Conservation (phyloP, 92 coral and sea anemone genomes). For the Porites rus region DNA sequence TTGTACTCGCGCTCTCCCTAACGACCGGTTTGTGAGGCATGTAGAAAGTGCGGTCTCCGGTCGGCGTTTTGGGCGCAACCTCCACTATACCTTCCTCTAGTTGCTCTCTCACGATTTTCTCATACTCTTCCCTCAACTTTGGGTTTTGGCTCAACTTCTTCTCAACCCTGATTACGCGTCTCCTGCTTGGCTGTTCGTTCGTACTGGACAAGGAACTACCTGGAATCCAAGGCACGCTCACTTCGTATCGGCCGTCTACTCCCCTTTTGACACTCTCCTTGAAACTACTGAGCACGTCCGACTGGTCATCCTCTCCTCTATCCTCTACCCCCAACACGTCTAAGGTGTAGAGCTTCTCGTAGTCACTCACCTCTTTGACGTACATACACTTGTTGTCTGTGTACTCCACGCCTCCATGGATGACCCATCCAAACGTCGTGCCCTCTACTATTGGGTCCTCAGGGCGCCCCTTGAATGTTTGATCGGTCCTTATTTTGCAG, state of each 20-base stretch:
- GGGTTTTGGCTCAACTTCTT: constrained; percentile 10
- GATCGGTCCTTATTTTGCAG: constrained; percentile 55
- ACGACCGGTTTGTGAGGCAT: constrained; percentile 61
- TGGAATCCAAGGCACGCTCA: constrained; percentile 65
- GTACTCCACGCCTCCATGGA: constrained; percentile 51
- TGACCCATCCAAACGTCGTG: constrained; percentile 45
- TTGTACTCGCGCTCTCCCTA: constrained; percentile 10
- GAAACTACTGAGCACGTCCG: constrained; percentile 37
- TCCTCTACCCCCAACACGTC: constrained; percentile 21
- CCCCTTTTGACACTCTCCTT: constrained; percentile 45
- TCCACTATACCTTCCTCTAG: constrained; percentile 39
- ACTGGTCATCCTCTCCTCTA: constrained; percentile 53
- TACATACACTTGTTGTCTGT: constrained; percentile 10
- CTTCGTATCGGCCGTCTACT: constrained; percentile 58
- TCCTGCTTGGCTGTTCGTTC: constrained; percentile 51
- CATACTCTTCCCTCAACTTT: constrained; percentile 13
- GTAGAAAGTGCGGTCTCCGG: constrained; percentile 42
- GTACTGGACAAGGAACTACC: constrained; percentile 34
- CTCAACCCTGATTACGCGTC: constrained; percentile 25
- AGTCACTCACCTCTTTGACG: constrained; percentile 22
- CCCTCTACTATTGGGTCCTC: constrained; percentile 63
- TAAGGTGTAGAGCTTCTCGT: constrained; percentile 37
- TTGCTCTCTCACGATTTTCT: constrained; percentile 38
- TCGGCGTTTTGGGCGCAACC: constrained; percentile 17
- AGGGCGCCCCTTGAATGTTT: constrained; percentile 51